Evolutionary conservation across 37 sponge, comb jelly and placozoan genomes (phyloP), one percentile per base, ranked within the genome.

Genomic region (Oscarella lobularis): DNA sequence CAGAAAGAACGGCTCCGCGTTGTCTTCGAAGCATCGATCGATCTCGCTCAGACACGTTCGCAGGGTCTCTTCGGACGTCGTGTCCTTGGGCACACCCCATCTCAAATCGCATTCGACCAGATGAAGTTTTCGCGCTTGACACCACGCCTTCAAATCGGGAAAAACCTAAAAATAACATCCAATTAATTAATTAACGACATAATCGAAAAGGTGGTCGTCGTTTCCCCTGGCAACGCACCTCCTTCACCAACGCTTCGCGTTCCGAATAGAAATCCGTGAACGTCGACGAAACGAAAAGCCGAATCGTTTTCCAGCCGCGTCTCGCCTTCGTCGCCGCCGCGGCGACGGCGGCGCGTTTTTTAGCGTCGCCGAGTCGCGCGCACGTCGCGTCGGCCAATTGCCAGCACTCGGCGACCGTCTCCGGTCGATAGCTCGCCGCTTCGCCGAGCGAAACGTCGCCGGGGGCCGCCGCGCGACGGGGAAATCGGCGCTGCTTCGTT

Each of bases 181-280:
- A 48, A 48, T 48, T 48, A 48, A 48, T 48, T 48, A 48, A 48
- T 48, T 48, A 48, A 48, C 60, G 20, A 48, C 9, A 20, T 48
- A n/a, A n/a, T n/a, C n/a, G n/a, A n/a, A n/a, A n/a, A n/a, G n/a
- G n/a, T n/a, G n/a, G n/a, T n/a, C n/a, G n/a, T n/a, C n/a, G n/a
- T n/a, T n/a, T n/a, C n/a, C n/a, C 60, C 20, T 9, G 9, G 14
- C 60, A 48, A 48, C 60, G 9, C 20, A 48, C 60, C 60, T 48
- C 60, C 20, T 48, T 48, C 60, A 48, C 60, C 14, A 48, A 20
- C 9, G 20, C 20, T 20, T 48, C 60, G 9, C 60, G 60, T 48
- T 48, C 60, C 60, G 60, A 48, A 20, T 48, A 48, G 60, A 48
- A 48, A 48, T 48, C 60, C 14, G 60, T 48, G 60, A 48, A 48